Percentiles rank a stretch among this genome's conserved stretches.
These are phyloP conservation scores for Hecatera dysodea DNA, from an alignment of 2,888 invertebrate genomes.

Conservation along the genomic window DNA sequence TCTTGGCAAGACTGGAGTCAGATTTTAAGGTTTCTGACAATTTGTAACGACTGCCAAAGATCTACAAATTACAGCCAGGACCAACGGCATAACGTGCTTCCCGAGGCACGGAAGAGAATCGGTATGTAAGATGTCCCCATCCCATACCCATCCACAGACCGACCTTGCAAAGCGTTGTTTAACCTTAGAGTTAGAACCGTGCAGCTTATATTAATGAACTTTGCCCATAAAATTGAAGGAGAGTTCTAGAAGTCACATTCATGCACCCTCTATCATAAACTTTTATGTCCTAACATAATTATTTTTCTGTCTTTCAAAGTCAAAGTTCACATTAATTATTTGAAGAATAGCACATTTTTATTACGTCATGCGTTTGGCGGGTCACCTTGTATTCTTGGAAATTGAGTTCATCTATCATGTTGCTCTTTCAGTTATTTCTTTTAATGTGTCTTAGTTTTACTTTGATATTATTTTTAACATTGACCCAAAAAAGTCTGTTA, in stretches of 20 bases:
- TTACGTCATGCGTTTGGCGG: neutral
- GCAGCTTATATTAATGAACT: too few species aligned
- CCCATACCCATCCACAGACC: too few species aligned
- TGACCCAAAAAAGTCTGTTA: neutral
- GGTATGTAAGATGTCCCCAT: too few species aligned
- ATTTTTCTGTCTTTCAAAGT: constrained; percentile 1
- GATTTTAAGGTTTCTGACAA: too few species aligned
- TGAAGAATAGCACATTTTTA: neutral
- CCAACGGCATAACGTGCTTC: too few species aligned
- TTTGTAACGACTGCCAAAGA: too few species aligned
- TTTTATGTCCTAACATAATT: neutral
- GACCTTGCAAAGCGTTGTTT: too few species aligned
- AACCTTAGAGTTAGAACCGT: too few species aligned
- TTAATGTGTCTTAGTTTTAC: neutral
- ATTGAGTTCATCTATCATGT: constrained; percentile 20
- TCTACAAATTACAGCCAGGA: too few species aligned
- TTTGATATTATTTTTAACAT: constrained; percentile 4
- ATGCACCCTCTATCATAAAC: neutral
- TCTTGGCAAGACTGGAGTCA: too few species aligned
- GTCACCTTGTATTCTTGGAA: constrained; percentile 9
- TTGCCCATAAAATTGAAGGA: too few species aligned
- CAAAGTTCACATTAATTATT: constrained; percentile 12
- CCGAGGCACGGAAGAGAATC: too few species aligned
- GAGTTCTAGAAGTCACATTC: neutral
- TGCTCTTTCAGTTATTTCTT: neutral